A percentile compares a stretch with the other conserved stretches of the same genome.
phyloP scores from a whole-genome alignment of 2,888 invertebrate species.

The Psococerastis gibbosa region DNA sequence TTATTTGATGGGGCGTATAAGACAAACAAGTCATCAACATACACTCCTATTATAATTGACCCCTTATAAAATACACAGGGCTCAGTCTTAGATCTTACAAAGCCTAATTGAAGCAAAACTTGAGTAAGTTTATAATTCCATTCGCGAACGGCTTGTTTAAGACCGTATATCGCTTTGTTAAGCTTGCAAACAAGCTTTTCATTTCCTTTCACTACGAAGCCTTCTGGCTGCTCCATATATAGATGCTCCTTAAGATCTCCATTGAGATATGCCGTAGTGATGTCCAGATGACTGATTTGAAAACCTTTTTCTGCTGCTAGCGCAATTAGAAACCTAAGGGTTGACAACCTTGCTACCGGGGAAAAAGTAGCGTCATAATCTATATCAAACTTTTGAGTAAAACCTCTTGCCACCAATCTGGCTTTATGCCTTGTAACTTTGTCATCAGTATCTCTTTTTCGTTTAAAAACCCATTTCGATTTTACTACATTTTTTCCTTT shows the following conservation, averaged over 20 bases:
- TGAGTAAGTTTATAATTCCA: neutral
- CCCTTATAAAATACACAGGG: slow-evolving; percentile 10
- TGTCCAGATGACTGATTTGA: slow-evolving; percentile 8
- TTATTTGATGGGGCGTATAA: no score
- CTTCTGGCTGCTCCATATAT: slow-evolving; percentile 9
- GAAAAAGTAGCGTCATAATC: slow-evolving; percentile 9
- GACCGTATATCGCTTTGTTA: slow-evolving; percentile 11
- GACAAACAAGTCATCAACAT: slow-evolving; percentile 12
- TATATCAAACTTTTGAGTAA: slow-evolving; percentile 4
- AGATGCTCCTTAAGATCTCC: slow-evolving; percentile 7
- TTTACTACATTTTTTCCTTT: neutral
- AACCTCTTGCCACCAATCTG: slow-evolving; percentile 7
- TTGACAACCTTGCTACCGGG: neutral
- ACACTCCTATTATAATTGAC: slow-evolving; percentile 9
- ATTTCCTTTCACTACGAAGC: neutral
- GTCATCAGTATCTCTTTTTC: slow-evolving; percentile 3
- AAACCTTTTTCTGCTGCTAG: slow-evolving; percentile 3
- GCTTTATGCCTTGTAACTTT: slow-evolving; percentile 6
- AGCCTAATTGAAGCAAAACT: neutral
- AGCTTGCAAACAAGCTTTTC: slow-evolving; percentile 6
- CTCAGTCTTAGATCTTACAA: neutral
- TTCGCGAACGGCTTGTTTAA: neutral
- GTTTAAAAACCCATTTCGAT: slow-evolving; percentile 5
- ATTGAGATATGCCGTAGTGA: slow-evolving; percentile 7
- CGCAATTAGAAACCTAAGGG: slow-evolving; percentile 8